Percentiles rank a stretch among this genome's conserved stretches.
Conservation (phyloP, 2,797 vertebrate genomes). For the Ctenopoma multispine region DNA sequence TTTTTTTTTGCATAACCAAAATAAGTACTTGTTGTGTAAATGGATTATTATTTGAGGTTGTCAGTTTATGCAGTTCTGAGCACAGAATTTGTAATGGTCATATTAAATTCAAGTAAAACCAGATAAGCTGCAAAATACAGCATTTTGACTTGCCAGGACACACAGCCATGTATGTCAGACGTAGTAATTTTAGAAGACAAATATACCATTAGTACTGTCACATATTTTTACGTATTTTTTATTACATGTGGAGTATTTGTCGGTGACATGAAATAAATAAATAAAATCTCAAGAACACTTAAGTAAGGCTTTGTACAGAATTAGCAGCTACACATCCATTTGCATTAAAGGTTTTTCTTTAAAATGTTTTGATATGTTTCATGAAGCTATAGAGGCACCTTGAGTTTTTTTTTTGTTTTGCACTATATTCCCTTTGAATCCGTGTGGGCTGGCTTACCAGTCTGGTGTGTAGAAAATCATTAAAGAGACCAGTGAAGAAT, state of each 20-base stretch:
- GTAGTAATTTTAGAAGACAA: background rate
- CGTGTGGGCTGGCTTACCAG: background rate
- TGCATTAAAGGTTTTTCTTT: slow-evolving; percentile 9
- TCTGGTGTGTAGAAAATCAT: slow-evolving; percentile 6
- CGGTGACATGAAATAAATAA: slow-evolving; percentile 3
- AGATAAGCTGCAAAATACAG: background rate
- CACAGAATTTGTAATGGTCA: background rate
- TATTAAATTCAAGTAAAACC: background rate
- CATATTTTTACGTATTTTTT: background rate
- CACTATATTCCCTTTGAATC: background rate
- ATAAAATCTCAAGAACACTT: background rate
- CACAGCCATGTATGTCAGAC: background rate
- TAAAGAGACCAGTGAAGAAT: slow-evolving; percentile 14
- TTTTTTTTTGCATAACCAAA: slow-evolving; percentile 29
- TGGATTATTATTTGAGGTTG: slow-evolving; percentile 32
- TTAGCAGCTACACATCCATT: background rate
- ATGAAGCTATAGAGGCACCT: background rate
- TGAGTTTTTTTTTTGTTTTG: slow-evolving; percentile 7
- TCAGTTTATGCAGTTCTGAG: slow-evolving; percentile 12
- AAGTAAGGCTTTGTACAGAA: background rate
- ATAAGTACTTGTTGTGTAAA: slow-evolving; percentile 24
- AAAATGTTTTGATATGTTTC: slow-evolving; percentile 6
- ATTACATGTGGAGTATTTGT: background rate
- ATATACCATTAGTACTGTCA: background rate
- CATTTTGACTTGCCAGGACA: background rate